Conservation (phyloP, 1,140 invertebrate species). For the Zaprionus gabonicus region DNA sequence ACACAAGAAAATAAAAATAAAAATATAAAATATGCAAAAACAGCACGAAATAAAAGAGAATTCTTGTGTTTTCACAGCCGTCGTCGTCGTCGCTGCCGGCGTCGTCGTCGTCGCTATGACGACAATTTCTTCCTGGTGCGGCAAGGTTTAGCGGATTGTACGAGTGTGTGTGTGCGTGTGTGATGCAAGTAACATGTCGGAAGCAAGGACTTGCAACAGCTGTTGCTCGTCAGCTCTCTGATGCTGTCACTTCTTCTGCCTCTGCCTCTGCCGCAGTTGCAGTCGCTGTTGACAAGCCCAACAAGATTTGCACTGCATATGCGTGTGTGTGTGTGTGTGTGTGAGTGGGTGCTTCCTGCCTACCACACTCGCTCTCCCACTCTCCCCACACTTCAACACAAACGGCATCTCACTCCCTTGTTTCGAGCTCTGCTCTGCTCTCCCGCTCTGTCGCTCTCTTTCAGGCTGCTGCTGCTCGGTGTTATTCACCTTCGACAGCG, state of each 20-base stretch:
- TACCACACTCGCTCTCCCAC: neutral
- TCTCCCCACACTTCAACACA: neutral
- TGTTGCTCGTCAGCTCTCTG: conserved; percentile 6
- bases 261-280: neutral
- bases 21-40: conserved; percentile 46
- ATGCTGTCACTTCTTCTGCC: neutral
- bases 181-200: conserved; percentile 6
- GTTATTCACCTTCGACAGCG: conserved; percentile 42
- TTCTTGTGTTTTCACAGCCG: conserved; percentile 34
- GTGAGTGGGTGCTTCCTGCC: conserved; percentile 10
- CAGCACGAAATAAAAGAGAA: conserved; percentile 16
- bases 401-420: neutral
- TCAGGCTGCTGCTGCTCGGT: conserved; percentile 29
- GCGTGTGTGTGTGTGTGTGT: neutral
- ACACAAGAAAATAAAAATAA: conserved; percentile 22
- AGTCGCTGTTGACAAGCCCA: conserved; percentile 2
- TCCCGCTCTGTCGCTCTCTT: conserved; percentile 40
- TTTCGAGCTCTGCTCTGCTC: conserved; percentile 3
- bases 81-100: conserved; percentile 1
- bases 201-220: conserved; percentile 31
- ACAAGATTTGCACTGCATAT: neutral
- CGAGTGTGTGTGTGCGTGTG: neutral
- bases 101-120: conserved; percentile 10
- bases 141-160: conserved; percentile 12
- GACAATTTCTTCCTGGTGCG: conserved; percentile 34